Percentiles rank a stretch among this genome's conserved stretches.
These are phyloP conservation scores for Dendrocopos noguchii DNA, from an alignment of 2,113 vertebrate genomes.

Conservation along the genomic window DNA sequence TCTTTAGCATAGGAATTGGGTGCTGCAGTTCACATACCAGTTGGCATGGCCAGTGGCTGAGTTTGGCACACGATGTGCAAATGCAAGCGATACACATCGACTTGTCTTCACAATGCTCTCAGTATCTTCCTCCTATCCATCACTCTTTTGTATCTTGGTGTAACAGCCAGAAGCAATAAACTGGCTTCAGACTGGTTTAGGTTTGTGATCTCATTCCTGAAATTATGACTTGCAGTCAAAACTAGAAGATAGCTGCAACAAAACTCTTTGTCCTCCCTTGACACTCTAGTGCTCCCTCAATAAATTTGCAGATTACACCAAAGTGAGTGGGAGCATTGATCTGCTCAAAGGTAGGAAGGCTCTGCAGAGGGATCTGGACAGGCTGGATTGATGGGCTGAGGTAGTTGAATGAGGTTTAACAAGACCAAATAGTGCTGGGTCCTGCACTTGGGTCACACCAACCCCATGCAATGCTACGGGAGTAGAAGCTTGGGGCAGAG, in stretches of 20 bases:
- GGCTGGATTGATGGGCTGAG: too few relatives aligned
- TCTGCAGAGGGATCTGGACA: too few relatives aligned
- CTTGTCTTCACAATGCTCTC: not conserved
- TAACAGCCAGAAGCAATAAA: not conserved
- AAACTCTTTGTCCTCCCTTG: not conserved
- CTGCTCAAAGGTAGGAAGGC: too few relatives aligned
- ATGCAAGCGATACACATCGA: accelerated
- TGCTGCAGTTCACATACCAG: accelerated
- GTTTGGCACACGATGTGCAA: accelerated
- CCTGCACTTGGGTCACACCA: too few relatives aligned
- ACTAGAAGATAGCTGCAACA: not conserved
- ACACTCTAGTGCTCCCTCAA: not conserved
- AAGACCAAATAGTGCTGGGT: too few relatives aligned
- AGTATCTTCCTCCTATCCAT: accelerated
- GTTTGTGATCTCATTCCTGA: not conserved
- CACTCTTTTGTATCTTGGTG: accelerated
- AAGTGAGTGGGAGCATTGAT: too few relatives aligned
- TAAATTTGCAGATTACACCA: too few relatives aligned
- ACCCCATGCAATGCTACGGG: too few relatives aligned
- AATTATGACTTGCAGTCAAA: not conserved
- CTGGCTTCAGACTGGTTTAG: not conserved
- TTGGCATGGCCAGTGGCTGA: accelerated
- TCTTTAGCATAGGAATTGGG: too few relatives aligned
- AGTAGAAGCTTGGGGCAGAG: too few relatives aligned
- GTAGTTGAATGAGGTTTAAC: too few relatives aligned